phyloP scores from a whole-genome alignment of 2,113 vertebrate species.

The Oceanites oceanicus region DNA sequence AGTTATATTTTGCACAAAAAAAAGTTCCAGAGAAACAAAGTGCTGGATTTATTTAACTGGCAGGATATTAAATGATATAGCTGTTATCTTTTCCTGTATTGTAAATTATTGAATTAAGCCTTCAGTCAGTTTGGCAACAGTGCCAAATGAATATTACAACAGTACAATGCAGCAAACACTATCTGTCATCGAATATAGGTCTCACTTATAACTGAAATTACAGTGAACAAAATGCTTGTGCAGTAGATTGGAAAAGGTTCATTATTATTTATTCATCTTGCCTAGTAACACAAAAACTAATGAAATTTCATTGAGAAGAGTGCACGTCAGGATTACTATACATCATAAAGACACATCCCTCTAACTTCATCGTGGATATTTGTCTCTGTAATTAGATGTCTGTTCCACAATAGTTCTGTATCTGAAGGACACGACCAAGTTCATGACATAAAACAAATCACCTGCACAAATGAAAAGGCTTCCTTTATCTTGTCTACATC shows the following conservation, averaged over 20 bases:
- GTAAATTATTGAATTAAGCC: constrained; percentile 61
- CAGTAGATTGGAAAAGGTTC: constrained; percentile 21
- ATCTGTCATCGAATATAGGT: constrained; percentile 14
- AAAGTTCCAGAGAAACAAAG: background rate
- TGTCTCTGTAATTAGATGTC: constrained; percentile 35
- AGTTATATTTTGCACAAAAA: background rate
- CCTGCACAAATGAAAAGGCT: background rate
- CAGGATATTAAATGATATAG: constrained; percentile 56
- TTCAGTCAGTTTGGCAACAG: constrained; percentile 46
- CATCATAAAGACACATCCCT: constrained; percentile 21
- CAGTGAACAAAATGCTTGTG: constrained; percentile 16
- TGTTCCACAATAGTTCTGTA: background rate
- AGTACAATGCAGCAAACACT: constrained; percentile 27
- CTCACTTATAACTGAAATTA: constrained; percentile 38
- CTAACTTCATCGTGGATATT: constrained; percentile 22
- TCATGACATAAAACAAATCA: constrained; percentile 27
- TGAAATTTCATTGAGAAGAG: constrained; percentile 29
- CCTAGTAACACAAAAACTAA: background rate
- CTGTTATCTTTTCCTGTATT: constrained; percentile 37
- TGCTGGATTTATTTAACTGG: constrained; percentile 32
- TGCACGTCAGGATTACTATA: background rate
- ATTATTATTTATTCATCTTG: constrained; percentile 62
- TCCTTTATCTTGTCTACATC: background rate
- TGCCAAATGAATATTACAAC: constrained; percentile 28
- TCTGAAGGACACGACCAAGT: constrained; percentile 39